A percentile compares a stretch with the other conserved stretches of the same genome.
Conservation (phyloP, 2,888 invertebrate species). For the Odontocerum albicorne region DNA sequence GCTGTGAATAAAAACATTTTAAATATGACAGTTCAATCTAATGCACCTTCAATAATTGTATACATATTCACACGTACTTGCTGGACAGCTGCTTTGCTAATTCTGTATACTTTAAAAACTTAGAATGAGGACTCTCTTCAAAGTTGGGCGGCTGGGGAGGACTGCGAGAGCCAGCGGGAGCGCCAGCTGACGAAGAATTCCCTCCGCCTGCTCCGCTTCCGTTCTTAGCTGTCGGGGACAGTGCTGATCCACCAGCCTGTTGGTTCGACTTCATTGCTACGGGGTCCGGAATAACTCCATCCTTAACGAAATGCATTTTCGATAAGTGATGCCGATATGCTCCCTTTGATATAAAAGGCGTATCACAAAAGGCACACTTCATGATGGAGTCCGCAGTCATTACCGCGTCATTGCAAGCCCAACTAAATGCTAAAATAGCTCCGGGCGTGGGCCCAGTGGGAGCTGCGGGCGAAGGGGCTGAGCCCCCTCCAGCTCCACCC, state of each 20-base stretch:
- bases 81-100: constrained; percentile 97
- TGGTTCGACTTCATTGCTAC: constrained; percentile 61
- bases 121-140: constrained; percentile 93
- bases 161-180: constrained; percentile 60
- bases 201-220: constrained; percentile 39
- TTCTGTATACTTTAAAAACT: constrained; percentile 98
- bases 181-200: constrained; percentile 42
- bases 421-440: constrained; percentile 86
- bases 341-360: constrained; percentile 94
- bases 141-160: constrained; percentile 62
- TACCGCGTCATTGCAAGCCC: constrained; percentile 93
- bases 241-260: constrained; percentile 44
- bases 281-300: constrained; percentile 81
- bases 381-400: constrained; percentile 85
- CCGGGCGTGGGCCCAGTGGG: constrained; percentile 71
- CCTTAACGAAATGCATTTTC: constrained; percentile 94
- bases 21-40: constrained; percentile 10
- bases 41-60: constrained; percentile 27
- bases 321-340: constrained; percentile 95
- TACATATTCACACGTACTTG: constrained; percentile 79
- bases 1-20: constrained; percentile 14
- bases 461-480: constrained; percentile 50
- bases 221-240: constrained; percentile 52
- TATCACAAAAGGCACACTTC: constrained; percentile 95
- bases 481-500: constrained; percentile 42